phyloP scores from a whole-genome alignment of 2,888 invertebrate genomes.

The Amiota mariae region DNA sequence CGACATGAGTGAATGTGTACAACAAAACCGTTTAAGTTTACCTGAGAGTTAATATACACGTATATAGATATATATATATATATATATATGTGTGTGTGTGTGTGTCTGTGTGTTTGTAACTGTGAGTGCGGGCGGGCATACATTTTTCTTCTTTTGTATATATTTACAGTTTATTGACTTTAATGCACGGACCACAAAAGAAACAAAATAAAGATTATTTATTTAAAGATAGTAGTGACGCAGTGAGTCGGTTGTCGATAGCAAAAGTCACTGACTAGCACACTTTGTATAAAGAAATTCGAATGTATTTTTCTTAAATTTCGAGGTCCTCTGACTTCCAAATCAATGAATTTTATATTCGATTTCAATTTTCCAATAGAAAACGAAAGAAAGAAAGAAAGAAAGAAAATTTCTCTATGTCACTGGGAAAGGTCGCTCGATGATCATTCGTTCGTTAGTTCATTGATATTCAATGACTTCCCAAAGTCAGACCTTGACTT shows the following conservation, averaged over 20 bases:
- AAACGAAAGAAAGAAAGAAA: too few species aligned
- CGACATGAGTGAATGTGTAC: slow-evolving; percentile 16
- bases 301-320: too few species aligned
- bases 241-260: not conserved
- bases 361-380: too few species aligned
- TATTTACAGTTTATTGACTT: slow-evolving; percentile 25
- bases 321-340: too few species aligned
- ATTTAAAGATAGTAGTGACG: slow-evolving; percentile 5
- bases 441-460: not conserved
- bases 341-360: too few species aligned
- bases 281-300: slow-evolving; percentile 2
- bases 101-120: too few species aligned
- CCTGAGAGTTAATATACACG: not conserved
- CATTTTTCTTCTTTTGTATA: too few species aligned
- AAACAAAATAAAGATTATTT: slow-evolving; percentile 11
- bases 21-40: not conserved
- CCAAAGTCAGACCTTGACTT: too few species aligned
- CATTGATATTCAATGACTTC: too few species aligned
- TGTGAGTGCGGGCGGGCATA: not conserved
- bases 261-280: slow-evolving; percentile 19
- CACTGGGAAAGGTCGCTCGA: slow-evolving; percentile 24
- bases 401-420: slow-evolving; percentile 28
- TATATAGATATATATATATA: too few species aligned
- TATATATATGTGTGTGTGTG: too few species aligned
- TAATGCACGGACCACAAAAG: slow-evolving; percentile 1